Evolutionary conservation across 1,140 invertebrate genomes (phyloP).

Genomic region (Linepithema humile): DNA sequence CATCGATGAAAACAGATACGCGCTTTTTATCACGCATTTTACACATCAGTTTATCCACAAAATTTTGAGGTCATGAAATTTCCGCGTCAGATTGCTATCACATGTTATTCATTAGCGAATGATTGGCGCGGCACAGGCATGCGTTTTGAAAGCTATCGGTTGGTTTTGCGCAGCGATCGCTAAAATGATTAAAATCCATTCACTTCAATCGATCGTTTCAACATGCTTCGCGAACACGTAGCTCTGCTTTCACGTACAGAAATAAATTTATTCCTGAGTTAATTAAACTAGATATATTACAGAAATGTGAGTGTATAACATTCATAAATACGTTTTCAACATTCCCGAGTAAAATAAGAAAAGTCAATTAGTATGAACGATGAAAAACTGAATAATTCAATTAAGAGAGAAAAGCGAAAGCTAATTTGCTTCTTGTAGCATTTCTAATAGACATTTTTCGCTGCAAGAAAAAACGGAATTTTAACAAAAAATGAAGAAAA

Average conservation of each 20-base stretch:
- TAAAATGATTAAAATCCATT: slow-evolving; percentile 48
- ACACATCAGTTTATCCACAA: slow-evolving; percentile 12
- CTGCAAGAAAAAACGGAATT: neutral
- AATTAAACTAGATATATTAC: slow-evolving; percentile 22
- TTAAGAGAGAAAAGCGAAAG: neutral
- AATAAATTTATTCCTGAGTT: slow-evolving; percentile 26
- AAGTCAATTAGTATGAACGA: slow-evolving; percentile 19
- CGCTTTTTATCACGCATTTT: slow-evolving; percentile 22
- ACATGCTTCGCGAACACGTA: neutral
- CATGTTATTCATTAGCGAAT: slow-evolving; percentile 35
- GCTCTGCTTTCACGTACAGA: neutral
- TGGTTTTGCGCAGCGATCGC: neutral
- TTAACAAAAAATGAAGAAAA: neutral
- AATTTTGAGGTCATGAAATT: slow-evolving; percentile 24
- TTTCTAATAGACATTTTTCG: neutral
- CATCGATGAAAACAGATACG: slow-evolving; percentile 14
- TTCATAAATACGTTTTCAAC: neutral
- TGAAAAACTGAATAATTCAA: neutral
- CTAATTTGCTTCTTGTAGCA: neutral
- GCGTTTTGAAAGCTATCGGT: slow-evolving; percentile 34
- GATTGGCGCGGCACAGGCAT: neutral
- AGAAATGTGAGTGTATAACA: neutral
- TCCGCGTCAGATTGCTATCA: slow-evolving; percentile 12
- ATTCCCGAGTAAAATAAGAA: neutral
- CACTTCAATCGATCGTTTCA: slow-evolving; percentile 5